A percentile compares a stretch with the other conserved stretches of the same genome.
Evolutionary conservation across 1,140 invertebrate species (phyloP).

Genomic region (Ditylenchus dipsaci): DNA sequence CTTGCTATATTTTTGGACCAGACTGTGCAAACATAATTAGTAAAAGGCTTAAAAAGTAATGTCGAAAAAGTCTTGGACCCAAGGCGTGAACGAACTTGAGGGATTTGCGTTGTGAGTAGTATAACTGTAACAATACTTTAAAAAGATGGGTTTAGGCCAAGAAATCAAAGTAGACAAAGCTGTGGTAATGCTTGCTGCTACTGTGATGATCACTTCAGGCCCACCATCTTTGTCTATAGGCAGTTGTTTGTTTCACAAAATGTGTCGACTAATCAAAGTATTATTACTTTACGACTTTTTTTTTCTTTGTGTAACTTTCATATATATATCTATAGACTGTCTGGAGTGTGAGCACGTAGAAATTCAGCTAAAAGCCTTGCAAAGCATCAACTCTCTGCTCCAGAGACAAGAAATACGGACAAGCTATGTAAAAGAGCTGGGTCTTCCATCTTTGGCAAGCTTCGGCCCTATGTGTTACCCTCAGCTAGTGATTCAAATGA

Average conservation of each 20-base stretch:
- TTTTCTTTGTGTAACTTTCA: no score
- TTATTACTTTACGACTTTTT: no score
- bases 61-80: no score
- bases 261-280: conserved; percentile 84
- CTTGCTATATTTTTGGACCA: no score
- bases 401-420: conserved; percentile 59
- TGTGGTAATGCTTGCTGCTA: conserved; percentile 73
- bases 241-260: conserved; percentile 80
- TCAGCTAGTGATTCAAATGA: background rate
- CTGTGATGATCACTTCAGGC: conserved; percentile 78
- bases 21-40: no score
- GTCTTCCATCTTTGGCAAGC: conserved; percentile 39
- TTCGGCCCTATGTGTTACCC: conserved; percentile 40
- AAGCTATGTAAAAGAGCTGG: conserved; percentile 43
- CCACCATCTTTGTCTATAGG: conserved; percentile 71
- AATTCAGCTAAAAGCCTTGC: conserved; percentile 74
- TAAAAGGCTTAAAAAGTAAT: no score
- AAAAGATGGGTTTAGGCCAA: background rate
- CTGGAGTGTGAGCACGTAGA: conserved; percentile 71
- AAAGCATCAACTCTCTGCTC: conserved; percentile 73
- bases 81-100: no score
- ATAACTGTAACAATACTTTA: no score
- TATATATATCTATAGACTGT: conserved; percentile 60
- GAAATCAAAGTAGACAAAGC: conserved; percentile 33
- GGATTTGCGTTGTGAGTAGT: no score